Base-by-base conservation (phyloP, 2,797 vertebrate genomes). In the Epinephelus awoara region DNA sequence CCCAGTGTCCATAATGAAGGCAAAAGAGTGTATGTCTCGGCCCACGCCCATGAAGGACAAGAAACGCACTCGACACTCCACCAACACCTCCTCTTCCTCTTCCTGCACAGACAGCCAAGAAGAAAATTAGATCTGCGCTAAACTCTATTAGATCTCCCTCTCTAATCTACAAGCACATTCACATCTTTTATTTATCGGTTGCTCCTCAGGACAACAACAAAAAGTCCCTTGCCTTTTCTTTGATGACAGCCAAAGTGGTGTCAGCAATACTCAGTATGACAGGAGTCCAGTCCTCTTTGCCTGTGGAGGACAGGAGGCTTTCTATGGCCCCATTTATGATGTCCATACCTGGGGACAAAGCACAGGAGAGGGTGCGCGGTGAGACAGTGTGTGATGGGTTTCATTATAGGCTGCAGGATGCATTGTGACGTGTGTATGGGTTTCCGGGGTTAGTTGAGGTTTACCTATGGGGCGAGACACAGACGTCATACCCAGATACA, bases 21-120 rank as follows among this genome's bases (percentile, higher is more conserved):
- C 98, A 2, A 99, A 99, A 0, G 97, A 96, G 83, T 99, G 98
- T 70, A 97, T 27, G 9, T 99, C 97, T 75, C 96, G 97, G 3
- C 98, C 98, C 0, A 99, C 97, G 0, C 98, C 98, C 97, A 99
- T 99, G 93, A 99, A 99, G 76, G 98, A 98, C 92, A 99, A 92
- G 91, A 99, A 99, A 2, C 98, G 96, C 42, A 99, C 98, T 0
- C 98, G 97, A 55, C 98, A 99, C 91, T 99, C 98, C 94, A 99
- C 96, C 89, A 99, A n/a, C 56, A 95, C 85, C 6, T 99, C 97
- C 86, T 99, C 97, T 82, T 99, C 97, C 67, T 96, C 96, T 91
- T 97, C 95, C 88, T 92, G 85, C 67, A 56, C 47, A 77, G 50
- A 71, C 61, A 77, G 55, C 51, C 65, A 70, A 83, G 54, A 77